Evolutionary conservation across 1,140 invertebrate species (phyloP), one percentile per base, ranked within the genome.

Genomic region (Leptestheria dahalacensis): DNA sequence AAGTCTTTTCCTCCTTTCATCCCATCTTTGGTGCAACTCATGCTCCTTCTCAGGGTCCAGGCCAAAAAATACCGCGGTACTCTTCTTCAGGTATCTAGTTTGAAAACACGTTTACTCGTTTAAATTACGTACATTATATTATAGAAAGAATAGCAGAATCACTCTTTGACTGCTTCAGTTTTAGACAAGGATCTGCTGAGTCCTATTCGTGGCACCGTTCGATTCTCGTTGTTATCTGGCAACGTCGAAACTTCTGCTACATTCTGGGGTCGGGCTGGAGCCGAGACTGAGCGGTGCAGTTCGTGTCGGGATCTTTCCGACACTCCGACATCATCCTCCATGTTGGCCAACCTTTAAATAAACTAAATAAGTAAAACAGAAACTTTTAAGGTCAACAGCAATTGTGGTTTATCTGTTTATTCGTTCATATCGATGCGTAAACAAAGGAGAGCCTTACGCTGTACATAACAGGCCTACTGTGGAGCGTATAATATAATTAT

Each of bases 11-110:
- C 85, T 75, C 67, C 85, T 75, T 64, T 86, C 83, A 57, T 82
- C 73, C 85, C 85, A 88, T 70, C 83, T 70, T 63, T 79, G 73
- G 65, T 78, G 78, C 71, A 86, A 82, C 63, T 79, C 73, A 29
- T 78, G 75, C 70, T 86, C 83, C 51, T 80, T 80, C 65, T 84
- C 79, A 64, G 83, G 80, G 65, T 85, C 79, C 29, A 88, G 80
- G 6, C 85, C 85, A 68, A 88, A 87, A 69, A 88, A 88, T 57
- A 79, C 81, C 15, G 84, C 82, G n/a, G 84, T 85, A 69, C 85
- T 84, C 62, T 79, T 76, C 67, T 80, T 84, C 61, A 87, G 79
- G 69, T 84, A 86, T 51, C 73, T 74, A 64, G 24, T 65, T 62
- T 55, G 55, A 55, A 41, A 41, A 41, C 33, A 15, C n/a, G n/a